Conservation (phyloP, 2,113 vertebrate species). For the Eptesicus fuscus region DNA sequence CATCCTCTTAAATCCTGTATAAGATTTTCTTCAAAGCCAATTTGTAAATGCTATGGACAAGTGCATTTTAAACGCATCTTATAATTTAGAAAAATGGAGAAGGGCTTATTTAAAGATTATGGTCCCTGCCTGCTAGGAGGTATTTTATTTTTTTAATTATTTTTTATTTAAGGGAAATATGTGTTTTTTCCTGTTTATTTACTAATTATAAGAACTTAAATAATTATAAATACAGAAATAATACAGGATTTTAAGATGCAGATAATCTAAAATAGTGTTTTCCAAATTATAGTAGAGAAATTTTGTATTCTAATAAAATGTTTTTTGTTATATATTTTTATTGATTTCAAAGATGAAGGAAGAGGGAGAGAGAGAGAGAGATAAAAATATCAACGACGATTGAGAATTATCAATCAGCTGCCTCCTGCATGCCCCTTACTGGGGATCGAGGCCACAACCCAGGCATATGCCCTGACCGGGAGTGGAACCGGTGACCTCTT, state of each 20-base stretch:
- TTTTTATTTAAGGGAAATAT: neutral
- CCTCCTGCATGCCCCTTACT: too few species aligned
- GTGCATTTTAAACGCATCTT: neutral
- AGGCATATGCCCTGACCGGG: too few species aligned
- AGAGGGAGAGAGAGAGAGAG: too few species aligned
- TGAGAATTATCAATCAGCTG: too few species aligned
- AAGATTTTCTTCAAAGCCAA: neutral
- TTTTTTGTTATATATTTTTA: neutral
- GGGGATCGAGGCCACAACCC: too few species aligned
- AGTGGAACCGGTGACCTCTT: too few species aligned
- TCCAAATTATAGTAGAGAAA: neutral
- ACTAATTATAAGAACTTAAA: neutral
- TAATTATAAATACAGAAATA: neutral
- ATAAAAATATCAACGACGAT: too few species aligned
- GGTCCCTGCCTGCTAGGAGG: neutral
- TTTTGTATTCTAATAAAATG: neutral
- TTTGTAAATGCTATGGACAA: slow-evolving; percentile 5
- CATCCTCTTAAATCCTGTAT: neutral
- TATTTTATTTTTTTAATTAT: neutral
- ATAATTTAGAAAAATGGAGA: slow-evolving; percentile 2
- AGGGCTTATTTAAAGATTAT: neutral
- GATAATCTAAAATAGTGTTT: neutral
- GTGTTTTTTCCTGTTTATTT: neutral
- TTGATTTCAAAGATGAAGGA: too few species aligned
- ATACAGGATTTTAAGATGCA: neutral